Percentiles rank a stretch among this genome's conserved stretches.
Evolutionary conservation across 2,113 vertebrate genomes (phyloP).

Genomic region (Upupa epops): DNA sequence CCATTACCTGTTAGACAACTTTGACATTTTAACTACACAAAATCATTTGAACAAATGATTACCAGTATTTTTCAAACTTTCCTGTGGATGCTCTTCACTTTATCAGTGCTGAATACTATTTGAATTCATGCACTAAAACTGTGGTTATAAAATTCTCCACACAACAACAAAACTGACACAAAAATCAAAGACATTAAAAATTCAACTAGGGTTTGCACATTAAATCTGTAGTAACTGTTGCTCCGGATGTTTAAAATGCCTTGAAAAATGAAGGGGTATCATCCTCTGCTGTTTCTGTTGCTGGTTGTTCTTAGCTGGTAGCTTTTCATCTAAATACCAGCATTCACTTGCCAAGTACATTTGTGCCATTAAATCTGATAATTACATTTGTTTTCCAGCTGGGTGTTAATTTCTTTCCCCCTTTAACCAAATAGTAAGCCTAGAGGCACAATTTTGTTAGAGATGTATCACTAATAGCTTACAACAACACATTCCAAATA

Average conservation of each 20-base stretch:
- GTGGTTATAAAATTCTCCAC: not conserved
- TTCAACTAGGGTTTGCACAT: not conserved
- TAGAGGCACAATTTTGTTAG: not conserved
- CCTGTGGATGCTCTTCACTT: not conserved
- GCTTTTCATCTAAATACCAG: not conserved
- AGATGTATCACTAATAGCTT: slow-evolving; percentile 30
- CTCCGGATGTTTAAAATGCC: not conserved
- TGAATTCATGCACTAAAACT: not conserved
- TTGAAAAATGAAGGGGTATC: not conserved
- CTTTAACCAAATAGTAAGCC: not conserved
- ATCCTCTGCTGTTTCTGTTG: not conserved
- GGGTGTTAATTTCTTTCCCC: not conserved
- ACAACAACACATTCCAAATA: slow-evolving; percentile 39
- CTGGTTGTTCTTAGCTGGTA: not conserved
- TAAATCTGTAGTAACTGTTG: not conserved
- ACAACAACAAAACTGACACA: not conserved
- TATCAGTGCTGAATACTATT: not conserved
- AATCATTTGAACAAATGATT: not conserved
- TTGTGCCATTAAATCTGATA: not conserved
- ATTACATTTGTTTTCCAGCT: not conserved
- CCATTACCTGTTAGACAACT: not conserved
- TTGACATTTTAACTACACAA: not conserved
- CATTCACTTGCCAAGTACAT: not conserved
- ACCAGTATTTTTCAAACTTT: not conserved
- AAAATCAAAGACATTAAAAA: not conserved